A percentile compares a stretch with the other conserved stretches of the same genome.
Evolutionary conservation across 2,888 invertebrate species (phyloP).

Genomic region (Sphaerophoria rueppellii): DNA sequence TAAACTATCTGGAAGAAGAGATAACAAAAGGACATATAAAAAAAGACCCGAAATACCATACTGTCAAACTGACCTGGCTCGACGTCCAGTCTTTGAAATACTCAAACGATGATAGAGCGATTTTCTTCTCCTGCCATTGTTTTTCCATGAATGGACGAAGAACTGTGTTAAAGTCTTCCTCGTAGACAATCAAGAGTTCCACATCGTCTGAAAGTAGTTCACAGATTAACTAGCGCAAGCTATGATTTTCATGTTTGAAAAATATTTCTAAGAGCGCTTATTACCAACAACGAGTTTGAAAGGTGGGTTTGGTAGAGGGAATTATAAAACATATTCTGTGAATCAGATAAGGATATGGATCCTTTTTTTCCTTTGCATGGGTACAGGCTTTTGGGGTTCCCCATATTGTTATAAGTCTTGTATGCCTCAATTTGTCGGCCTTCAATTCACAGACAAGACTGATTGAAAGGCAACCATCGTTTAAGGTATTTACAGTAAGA

Average conservation of each 20-base stretch:
- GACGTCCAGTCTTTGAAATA: slow-evolving; percentile 78
- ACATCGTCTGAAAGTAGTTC: slow-evolving; percentile 82
- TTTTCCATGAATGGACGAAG: slow-evolving; percentile 78
- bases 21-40: neutral
- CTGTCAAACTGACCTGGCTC: slow-evolving; percentile 76
- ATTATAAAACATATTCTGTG: slow-evolving; percentile 65
- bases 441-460: slow-evolving; percentile 24
- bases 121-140: slow-evolving; percentile 78
- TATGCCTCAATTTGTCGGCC: neutral
- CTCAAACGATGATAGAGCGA: slow-evolving; percentile 77
- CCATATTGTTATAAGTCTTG: slow-evolving; percentile 10
- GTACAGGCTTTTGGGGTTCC: neutral
- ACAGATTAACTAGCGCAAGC: slow-evolving; percentile 80
- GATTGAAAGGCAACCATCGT: slow-evolving; percentile 54
- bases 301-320: neutral
- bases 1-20: slow-evolving; percentile 73
- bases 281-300: neutral
- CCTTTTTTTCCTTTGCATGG: neutral
- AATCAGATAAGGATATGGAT: slow-evolving; percentile 67
- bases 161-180: slow-evolving; percentile 84
- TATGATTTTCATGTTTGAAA: slow-evolving; percentile 37
- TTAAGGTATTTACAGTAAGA: slow-evolving; percentile 34
- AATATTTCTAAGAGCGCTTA: neutral
- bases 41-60: neutral
- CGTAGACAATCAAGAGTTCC: slow-evolving; percentile 86